phyloP scores from a whole-genome alignment of 2,888 invertebrate species.

The Erebia palarica region DNA sequence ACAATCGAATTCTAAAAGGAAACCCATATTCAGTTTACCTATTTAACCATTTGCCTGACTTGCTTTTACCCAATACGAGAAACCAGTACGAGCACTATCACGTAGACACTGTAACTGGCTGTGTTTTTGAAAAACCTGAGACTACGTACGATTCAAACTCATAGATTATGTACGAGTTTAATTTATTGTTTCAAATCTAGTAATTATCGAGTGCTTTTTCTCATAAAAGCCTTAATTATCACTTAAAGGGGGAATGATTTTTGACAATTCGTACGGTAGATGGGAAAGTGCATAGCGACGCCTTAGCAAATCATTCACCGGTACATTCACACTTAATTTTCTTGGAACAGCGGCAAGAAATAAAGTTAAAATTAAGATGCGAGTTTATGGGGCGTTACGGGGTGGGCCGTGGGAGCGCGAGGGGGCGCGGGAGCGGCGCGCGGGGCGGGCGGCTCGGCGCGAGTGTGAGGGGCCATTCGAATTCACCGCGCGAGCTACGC shows the following conservation, averaged over 20 bases:
- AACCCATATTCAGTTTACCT: no score
- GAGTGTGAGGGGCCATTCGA: conserved; percentile 74
- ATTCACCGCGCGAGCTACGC: conserved; percentile 79
- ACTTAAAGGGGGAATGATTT: not conserved
- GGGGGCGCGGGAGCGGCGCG: conserved; percentile 52
- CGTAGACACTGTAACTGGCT: no score
- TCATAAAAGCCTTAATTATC: not conserved
- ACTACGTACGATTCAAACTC: no score
- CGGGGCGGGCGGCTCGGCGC: conserved; percentile 48
- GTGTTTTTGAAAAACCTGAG: no score
- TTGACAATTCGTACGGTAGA: conserved; percentile 28
- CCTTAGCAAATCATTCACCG: conserved; percentile 66
- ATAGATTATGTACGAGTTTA: no score
- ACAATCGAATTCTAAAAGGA: no score
- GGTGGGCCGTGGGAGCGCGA: conserved; percentile 48
- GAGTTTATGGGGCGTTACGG: conserved; percentile 81
- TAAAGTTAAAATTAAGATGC: conserved; percentile 83
- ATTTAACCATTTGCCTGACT: no score
- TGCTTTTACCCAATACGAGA: no score
- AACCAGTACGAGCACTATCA: no score
- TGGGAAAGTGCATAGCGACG: conserved; percentile 51
- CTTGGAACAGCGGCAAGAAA: conserved; percentile 79
- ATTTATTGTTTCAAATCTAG: no score
- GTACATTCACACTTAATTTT: conserved; percentile 81
- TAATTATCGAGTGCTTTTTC: no score